These are phyloP conservation scores for Asarcornis scutulata DNA, from an alignment of 2,113 vertebrate species.

Conservation along the genomic window DNA sequence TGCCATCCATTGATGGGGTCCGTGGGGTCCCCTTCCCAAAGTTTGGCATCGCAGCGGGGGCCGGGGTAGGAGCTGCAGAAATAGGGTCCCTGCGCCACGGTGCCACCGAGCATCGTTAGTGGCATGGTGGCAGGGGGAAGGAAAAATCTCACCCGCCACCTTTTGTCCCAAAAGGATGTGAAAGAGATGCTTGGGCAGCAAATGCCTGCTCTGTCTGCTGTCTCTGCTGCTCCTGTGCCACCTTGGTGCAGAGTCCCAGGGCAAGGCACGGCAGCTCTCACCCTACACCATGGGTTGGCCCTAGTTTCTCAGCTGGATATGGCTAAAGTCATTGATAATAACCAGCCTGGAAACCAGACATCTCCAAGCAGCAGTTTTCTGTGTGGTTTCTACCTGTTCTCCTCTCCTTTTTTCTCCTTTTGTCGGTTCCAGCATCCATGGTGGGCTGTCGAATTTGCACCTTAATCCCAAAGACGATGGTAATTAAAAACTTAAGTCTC, in stretches of 20 bases:
- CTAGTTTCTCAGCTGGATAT: background rate
- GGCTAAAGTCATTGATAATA: background rate
- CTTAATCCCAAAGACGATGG: constrained; percentile 41
- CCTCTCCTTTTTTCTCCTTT: background rate
- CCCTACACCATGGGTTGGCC: background rate
- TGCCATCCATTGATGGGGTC: background rate
- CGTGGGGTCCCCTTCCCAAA: background rate
- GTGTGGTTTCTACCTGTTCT: background rate
- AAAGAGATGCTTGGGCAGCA: background rate
- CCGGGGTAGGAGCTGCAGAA: background rate
- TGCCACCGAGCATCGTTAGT: fast-evolving
- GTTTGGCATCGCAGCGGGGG: background rate
- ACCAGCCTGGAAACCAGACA: background rate
- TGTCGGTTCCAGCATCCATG: fast-evolving
- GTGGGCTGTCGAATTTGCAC: constrained; percentile 10
- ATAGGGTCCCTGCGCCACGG: background rate
- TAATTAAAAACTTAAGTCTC: constrained; percentile 62
- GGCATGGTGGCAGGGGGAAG: fast-evolving
- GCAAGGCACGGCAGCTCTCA: background rate
- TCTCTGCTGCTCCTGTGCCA: fast-evolving
- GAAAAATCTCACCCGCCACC: background rate
- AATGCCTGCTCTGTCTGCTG: background rate
- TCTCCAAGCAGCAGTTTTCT: background rate
- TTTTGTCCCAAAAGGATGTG: background rate
- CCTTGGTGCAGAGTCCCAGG: background rate